Conservation (phyloP, 1,140 invertebrate genomes). For the Atta texana region DNA sequence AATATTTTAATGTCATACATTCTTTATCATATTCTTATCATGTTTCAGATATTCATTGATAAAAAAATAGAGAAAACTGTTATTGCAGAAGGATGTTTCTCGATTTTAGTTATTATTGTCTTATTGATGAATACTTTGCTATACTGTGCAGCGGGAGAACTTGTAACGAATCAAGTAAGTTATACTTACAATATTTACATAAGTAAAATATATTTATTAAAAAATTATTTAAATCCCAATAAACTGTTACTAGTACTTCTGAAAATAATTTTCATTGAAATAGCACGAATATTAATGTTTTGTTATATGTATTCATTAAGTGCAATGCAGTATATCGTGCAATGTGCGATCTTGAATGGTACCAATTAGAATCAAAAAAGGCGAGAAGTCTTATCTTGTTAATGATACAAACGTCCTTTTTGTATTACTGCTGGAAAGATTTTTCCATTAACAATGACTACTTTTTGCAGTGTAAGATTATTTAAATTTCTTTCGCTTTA, state of each 20-base stretch:
- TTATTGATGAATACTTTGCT: constrained; percentile 2
- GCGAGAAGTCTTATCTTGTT: neutral
- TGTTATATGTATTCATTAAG: neutral
- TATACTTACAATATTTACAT: neutral
- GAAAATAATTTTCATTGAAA: neutral
- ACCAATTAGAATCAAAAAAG: neutral
- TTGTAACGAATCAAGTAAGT: constrained; percentile 14
- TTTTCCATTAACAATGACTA: constrained; percentile 1
- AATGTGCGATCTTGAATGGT: neutral
- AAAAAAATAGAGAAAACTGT: neutral
- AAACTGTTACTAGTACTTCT: neutral
- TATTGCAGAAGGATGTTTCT: neutral
- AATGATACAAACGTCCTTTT: neutral
- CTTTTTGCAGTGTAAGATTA: constrained; percentile 23
- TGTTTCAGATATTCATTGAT: neutral
- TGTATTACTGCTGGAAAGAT: constrained; percentile 1
- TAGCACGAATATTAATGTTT: neutral
- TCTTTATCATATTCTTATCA: neutral
- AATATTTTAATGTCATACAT: neutral
- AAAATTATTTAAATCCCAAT: no score
- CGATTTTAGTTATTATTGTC: neutral
- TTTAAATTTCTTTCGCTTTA: neutral
- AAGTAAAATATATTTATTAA: no score
- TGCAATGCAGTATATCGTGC: neutral
- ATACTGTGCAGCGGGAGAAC: constrained; percentile 1